Base-by-base conservation (phyloP, 2,113 vertebrate species). In the Lasiurus cinereus region DNA sequence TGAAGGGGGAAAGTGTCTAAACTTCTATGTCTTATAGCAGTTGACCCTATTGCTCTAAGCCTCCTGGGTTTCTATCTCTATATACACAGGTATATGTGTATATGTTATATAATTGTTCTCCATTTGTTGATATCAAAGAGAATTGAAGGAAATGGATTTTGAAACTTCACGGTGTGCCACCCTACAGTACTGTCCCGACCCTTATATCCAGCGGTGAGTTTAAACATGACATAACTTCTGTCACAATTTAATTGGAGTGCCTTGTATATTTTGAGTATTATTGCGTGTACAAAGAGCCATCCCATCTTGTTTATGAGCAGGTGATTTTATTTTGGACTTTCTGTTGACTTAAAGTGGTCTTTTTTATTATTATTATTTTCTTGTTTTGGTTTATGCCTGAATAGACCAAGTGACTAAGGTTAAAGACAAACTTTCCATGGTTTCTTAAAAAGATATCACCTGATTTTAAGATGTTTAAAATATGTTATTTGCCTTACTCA, bases 151-250 rank as follows among this genome's bases (percentile, higher is more conserved):
- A 97, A 99, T 99, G 99, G 99, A 99, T 98, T 98, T 98, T 91
- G 98, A 98, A 97, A 88, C 98, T 0, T 98, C 99, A 88, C 98
- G 99, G 72, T 99, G 98, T 98, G 97, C 98, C 97, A 98, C 99
- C 92, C 98, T 99, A 97, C 99, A 99, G 97, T 99, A 98, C 98
- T 99, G 98, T 96, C 98, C 99, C 19, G 99, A 99, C 95, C 98
- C 99, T 97, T 98, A 99, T 98, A 99, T 99, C 98, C 99, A 98
- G 98, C 98, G 99, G 99, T 99, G 98, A 99, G 99, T 99, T 91
- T 64, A 76, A 91, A 96, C 0, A 29, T 97, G 97, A 97, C 92
- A 88, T 97, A 95, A 31, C 85, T 95, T 56, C 92, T 98, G 83
- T 97, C 96, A 8, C 82, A 89, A 22, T 95, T 96, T 90, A 95